These are phyloP conservation scores for Coelopa frigida DNA, from an alignment of 1,140 invertebrate genomes.

Conservation along the genomic window DNA sequence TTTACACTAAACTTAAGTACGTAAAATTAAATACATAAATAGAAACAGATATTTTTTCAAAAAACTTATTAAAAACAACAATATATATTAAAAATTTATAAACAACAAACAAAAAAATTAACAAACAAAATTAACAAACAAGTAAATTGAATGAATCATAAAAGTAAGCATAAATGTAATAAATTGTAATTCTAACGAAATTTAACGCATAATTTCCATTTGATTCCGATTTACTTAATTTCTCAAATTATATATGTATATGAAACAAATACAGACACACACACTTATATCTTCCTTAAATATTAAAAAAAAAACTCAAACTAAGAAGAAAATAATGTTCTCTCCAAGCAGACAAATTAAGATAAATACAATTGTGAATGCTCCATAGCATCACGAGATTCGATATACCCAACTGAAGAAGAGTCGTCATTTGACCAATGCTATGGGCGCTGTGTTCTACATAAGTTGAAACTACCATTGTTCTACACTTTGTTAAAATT, in stretches of 20 bases:
- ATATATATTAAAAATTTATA: background rate
- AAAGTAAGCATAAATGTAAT: conserved; percentile 6
- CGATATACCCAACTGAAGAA: too few species aligned
- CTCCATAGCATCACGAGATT: too few species aligned
- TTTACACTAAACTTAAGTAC: background rate
- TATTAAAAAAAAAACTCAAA: too few species aligned
- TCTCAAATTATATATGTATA: background rate
- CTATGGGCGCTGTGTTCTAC: too few species aligned
- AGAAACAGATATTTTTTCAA: background rate
- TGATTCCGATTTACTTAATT: background rate
- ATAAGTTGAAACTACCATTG: too few species aligned
- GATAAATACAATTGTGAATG: too few species aligned
- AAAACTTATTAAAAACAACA: background rate
- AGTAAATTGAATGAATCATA: background rate
- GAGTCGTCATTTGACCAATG: too few species aligned
- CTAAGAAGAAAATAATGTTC: too few species aligned
- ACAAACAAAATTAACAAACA: conserved; percentile 1
- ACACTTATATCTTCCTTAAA: too few species aligned
- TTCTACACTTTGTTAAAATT: too few species aligned
- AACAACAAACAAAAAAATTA: conserved; percentile 1
- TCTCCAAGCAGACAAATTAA: too few species aligned
- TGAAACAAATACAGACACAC: too few species aligned
- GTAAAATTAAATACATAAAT: background rate
- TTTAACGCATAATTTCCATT: background rate
- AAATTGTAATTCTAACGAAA: conserved; percentile 2